Evolutionary conservation across 2,113 vertebrate genomes (phyloP), one percentile per base, ranked within the genome.

Genomic region (Semicossyphus pulcher): DNA sequence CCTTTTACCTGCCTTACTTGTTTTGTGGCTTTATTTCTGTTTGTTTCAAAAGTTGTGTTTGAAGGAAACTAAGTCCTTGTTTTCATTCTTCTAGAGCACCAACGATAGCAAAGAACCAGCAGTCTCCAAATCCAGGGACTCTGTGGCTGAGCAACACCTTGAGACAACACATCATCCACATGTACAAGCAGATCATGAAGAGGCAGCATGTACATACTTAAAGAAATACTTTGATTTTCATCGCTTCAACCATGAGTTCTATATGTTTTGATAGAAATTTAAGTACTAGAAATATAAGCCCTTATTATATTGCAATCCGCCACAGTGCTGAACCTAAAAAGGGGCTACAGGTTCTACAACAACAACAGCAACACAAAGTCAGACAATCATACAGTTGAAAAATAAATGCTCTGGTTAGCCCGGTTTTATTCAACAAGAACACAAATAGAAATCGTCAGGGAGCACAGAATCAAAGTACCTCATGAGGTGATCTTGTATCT

Each of bases 191-290:
- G 44, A 61, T 23, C 69, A 68, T 25, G 58, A 64, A 0, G 21
- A 75, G 2, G 66, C 42, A 34, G 36, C 57, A 71, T 80, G 88
- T 90, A 82, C 14, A 85, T 78, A 60, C 10, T 64, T 18, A 0
- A 32, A 41, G 21, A 60, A 31, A 23, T n/a, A 21, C 18, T 31
- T 48, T 23, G 8, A 23, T 59, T 59, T 29, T 42, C 3, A 15
- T 10, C 25, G 10, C 23, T 51, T 4, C 21, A 28, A 8, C n/a
- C 10, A 49, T 49, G 2, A 20, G 11, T 15, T 44, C 1, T 49
- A 11, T 28, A 20, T 6, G n/a, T 42, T 1, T 26, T 47, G 11
- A 18, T 53, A 49, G n/a, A n/a, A n/a, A n/a, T n/a, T n/a, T n/a
- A n/a, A n/a, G n/a, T n/a, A n/a, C n/a, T n/a, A n/a, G n/a, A n/a